phyloP scores from a whole-genome alignment of 2,888 invertebrate genomes.

The Nephrotoma appendiculata region DNA sequence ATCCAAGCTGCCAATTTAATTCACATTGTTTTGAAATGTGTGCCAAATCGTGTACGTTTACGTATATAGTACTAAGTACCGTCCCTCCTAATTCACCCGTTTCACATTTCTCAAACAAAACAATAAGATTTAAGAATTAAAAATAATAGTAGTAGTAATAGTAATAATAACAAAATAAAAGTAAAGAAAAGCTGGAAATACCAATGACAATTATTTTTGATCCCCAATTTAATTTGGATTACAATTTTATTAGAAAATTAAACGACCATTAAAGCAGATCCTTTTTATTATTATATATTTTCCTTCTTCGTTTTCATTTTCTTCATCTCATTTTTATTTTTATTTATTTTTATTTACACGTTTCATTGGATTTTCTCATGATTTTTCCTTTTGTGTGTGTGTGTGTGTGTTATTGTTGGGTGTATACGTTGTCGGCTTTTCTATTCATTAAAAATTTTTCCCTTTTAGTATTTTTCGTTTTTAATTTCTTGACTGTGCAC shows the following conservation, averaged over 20 bases:
- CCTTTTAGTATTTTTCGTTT: neutral
- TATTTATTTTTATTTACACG: neutral
- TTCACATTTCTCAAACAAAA: neutral
- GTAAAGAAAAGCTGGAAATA: neutral
- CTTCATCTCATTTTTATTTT: neutral
- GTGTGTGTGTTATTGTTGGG: neutral
- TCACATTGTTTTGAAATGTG: neutral
- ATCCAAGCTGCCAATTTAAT: neutral
- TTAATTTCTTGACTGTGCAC: neutral
- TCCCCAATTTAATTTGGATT: slow-evolving; percentile 4
- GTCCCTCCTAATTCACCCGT: neutral
- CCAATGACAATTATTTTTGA: slow-evolving; percentile 4
- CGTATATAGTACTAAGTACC: neutral
- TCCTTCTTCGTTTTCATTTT: neutral
- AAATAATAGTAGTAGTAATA: neutral
- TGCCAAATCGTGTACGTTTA: neutral
- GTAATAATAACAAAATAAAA: neutral
- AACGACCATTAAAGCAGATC: slow-evolving; percentile 3
- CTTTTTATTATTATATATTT: neutral
- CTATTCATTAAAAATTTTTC: neutral
- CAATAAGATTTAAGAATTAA: neutral
- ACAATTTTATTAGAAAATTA: slow-evolving; percentile 4
- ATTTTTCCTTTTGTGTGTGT: neutral
- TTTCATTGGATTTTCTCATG: neutral
- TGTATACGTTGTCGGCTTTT: neutral